Conservation (phyloP, 2,888 invertebrate genomes). For the Philopedon plagiatum region DNA sequence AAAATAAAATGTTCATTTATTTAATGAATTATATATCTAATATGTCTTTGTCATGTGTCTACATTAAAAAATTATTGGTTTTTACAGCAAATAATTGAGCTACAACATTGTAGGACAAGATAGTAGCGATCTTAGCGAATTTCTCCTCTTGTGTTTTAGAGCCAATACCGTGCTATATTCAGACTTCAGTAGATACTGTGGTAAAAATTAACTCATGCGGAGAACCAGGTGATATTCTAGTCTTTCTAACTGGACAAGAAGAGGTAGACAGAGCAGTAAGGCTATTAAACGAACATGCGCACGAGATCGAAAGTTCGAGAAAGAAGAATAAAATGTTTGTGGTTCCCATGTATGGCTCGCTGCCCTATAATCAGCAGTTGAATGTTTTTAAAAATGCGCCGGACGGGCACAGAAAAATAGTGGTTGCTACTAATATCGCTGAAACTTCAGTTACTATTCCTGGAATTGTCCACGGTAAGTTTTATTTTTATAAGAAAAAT, state of each 20-base stretch:
- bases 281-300: constrained; percentile 76
- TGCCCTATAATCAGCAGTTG: constrained; percentile 84
- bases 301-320: constrained; percentile 70
- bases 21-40: no score
- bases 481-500: background rate
- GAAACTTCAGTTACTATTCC: constrained; percentile 97
- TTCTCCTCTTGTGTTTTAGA: constrained; percentile 72
- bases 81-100: no score
- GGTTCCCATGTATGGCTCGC: constrained; percentile 93
- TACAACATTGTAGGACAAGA: no score
- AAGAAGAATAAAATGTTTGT: constrained; percentile 75
- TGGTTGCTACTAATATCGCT: constrained; percentile 96
- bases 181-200: constrained; percentile 88
- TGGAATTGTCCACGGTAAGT: constrained; percentile 88
- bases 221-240: constrained; percentile 88
- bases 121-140: no score
- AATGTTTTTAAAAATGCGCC: constrained; percentile 85
- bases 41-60: no score
- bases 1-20: no score
- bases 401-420: constrained; percentile 85
- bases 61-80: no score
- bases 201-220: constrained; percentile 91
- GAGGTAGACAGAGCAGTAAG: constrained; percentile 88
- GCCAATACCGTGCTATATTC: constrained; percentile 92
- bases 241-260: constrained; percentile 94